A percentile compares a stretch with the other conserved stretches of the same genome.
These are phyloP conservation scores for Nomada flava DNA, from an alignment of 2,888 invertebrate species.

Conservation along the genomic window DNA sequence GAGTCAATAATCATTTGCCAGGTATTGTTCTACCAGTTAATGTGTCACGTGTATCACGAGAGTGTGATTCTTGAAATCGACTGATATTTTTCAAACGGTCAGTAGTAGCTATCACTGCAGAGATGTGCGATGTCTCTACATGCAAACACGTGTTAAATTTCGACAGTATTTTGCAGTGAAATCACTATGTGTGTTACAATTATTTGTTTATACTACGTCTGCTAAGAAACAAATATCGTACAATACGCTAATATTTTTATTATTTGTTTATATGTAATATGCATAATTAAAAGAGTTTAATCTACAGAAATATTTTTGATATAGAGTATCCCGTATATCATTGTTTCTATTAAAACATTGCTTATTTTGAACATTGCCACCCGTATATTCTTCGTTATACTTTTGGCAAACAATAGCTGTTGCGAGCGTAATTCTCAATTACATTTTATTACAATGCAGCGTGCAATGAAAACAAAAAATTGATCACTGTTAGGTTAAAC, in stretches of 20 bases:
- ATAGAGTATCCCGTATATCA: background rate
- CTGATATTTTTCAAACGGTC: constrained; percentile 33
- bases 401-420: background rate
- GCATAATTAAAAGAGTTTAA: too few relatives aligned
- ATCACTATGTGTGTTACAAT: background rate
- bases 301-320: too few relatives aligned
- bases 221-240: background rate
- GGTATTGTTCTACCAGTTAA: constrained; percentile 24
- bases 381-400: background rate
- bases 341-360: background rate
- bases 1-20: constrained; percentile 30
- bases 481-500: constrained; percentile 31
- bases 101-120: constrained; percentile 7
- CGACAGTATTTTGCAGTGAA: background rate
- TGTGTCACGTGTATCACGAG: constrained; percentile 46
- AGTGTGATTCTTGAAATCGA: constrained; percentile 11
- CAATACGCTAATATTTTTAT: background rate
- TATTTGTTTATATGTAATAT: constrained; percentile 1
- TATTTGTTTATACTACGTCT: background rate
- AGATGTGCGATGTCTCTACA: background rate
- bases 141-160: constrained; percentile 26
- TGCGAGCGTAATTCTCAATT: background rate
- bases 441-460: background rate
- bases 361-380: background rate
- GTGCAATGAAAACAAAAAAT: constrained; percentile 26